These are phyloP conservation scores for Todus mexicanus DNA, from an alignment of 2,797 vertebrate genomes.

Conservation along the genomic window DNA sequence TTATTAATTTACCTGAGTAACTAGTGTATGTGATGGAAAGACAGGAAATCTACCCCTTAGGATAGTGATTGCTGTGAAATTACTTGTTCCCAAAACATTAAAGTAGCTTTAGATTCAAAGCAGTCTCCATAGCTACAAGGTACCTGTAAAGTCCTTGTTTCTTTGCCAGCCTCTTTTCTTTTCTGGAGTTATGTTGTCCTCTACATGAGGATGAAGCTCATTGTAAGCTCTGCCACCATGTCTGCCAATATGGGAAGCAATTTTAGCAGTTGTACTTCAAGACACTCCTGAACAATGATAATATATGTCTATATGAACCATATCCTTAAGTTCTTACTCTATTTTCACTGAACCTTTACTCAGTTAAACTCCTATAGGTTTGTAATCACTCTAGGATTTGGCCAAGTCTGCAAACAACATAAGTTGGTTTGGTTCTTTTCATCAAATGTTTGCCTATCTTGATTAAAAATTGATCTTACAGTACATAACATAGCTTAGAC, in stretches of 20 bases:
- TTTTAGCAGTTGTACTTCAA: neutral
- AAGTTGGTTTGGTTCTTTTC: neutral
- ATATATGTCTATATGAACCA: neutral
- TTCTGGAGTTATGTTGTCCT: neutral
- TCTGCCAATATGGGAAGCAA: neutral
- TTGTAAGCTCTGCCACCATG: neutral
- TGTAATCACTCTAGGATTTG: neutral
- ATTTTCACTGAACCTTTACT: neutral
- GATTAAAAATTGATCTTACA: slow-evolving; percentile 46
- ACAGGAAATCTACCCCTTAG: neutral
- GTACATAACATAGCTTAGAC: neutral
- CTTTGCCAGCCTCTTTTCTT: neutral
- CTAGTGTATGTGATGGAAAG: neutral
- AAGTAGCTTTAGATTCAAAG: neutral
- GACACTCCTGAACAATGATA: neutral
- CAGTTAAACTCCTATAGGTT: neutral
- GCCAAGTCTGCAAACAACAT: neutral
- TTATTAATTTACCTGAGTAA: neutral
- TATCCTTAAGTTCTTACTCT: neutral
- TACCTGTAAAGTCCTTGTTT: neutral
- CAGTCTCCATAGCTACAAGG: neutral
- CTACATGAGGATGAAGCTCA: neutral
- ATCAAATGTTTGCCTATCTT: slow-evolving; percentile 30
- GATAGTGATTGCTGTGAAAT: neutral
- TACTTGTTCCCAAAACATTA: neutral